Percentiles rank a stretch among this genome's conserved stretches.
phyloP scores from a whole-genome alignment of 1,140 invertebrate genomes.

The Rhyacophila brunnea region DNA sequence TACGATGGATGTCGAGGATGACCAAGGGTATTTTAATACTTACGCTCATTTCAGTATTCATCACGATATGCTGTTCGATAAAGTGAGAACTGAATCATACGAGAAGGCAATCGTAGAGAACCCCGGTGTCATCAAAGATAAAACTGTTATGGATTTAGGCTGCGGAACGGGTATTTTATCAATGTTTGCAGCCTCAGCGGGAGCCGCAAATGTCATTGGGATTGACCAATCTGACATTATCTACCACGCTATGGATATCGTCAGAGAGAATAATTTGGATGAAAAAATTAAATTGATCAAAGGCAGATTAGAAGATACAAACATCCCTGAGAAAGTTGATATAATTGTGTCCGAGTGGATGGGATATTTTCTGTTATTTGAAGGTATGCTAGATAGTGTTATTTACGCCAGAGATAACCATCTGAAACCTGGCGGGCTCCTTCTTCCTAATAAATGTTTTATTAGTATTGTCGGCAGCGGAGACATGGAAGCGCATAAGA shows the following conservation, averaged over 20 bases:
- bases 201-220: constrained; percentile 87
- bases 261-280: constrained; percentile 67
- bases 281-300: constrained; percentile 64
- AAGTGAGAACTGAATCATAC: constrained; percentile 90
- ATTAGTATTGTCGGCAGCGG: constrained; percentile 86
- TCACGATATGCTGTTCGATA: constrained; percentile 92
- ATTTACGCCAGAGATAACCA: constrained; percentile 89
- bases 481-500: constrained; percentile 75
- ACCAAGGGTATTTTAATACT: constrained; percentile 88
- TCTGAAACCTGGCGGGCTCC: constrained; percentile 69
- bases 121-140: constrained; percentile 64
- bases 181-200: constrained; percentile 93
- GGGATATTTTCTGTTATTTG: constrained; percentile 98
- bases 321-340: constrained; percentile 86
- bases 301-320: constrained; percentile 88
- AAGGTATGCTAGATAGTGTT: constrained; percentile 95
- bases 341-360: constrained; percentile 99
- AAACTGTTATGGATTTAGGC: constrained; percentile 89
- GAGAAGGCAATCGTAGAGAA: constrained; percentile 91
- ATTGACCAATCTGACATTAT: constrained; percentile 89
- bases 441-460: constrained; percentile 88
- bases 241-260: constrained; percentile 78
- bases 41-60: constrained; percentile 98
- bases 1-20: constrained; percentile 56
- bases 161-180: constrained; percentile 94